phyloP scores from a whole-genome alignment of 2,113 vertebrate genomes.

The Leucopsar rothschildi region DNA sequence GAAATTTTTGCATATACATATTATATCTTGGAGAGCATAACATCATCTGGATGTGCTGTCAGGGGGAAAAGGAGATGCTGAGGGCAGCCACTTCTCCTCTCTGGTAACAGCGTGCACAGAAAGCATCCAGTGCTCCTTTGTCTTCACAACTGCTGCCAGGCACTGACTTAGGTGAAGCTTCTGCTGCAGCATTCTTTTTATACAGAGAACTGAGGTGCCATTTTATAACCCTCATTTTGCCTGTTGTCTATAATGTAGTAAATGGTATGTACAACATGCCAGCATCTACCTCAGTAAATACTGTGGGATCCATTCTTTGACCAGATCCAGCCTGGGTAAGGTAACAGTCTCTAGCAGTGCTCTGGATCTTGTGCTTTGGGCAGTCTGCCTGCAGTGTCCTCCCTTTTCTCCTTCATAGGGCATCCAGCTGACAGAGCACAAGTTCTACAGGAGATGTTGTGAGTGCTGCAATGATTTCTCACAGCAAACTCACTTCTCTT shows the following conservation, averaged over 20 bases:
- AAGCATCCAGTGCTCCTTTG: background rate
- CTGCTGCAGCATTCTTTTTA: background rate
- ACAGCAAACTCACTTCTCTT: background rate
- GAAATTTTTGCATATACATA: background rate
- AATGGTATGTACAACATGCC: background rate
- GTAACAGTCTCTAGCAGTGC: background rate
- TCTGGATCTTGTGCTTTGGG: background rate
- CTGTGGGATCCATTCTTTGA: background rate
- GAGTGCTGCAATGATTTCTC: background rate
- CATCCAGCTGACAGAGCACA: constrained; percentile 1
- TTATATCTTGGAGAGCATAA: background rate
- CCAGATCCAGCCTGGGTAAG: background rate
- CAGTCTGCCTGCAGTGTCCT: constrained; percentile 40
- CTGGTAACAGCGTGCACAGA: background rate
- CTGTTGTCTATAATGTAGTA: background rate
- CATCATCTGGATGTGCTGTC: background rate
- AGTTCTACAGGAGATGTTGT: background rate
- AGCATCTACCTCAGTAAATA: background rate
- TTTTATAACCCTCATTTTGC: background rate
- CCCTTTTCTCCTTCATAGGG: constrained; percentile 12
- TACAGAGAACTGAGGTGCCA: background rate
- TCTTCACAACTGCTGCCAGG: background rate
- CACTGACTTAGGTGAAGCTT: background rate
- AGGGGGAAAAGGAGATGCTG: background rate
- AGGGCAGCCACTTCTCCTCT: background rate